Evolutionary conservation across 30 jellyfish, hydroid and myxozoan genomes (phyloP), one percentile per base, ranked within the genome.

Genomic region (Cassiopea andromeda): DNA sequence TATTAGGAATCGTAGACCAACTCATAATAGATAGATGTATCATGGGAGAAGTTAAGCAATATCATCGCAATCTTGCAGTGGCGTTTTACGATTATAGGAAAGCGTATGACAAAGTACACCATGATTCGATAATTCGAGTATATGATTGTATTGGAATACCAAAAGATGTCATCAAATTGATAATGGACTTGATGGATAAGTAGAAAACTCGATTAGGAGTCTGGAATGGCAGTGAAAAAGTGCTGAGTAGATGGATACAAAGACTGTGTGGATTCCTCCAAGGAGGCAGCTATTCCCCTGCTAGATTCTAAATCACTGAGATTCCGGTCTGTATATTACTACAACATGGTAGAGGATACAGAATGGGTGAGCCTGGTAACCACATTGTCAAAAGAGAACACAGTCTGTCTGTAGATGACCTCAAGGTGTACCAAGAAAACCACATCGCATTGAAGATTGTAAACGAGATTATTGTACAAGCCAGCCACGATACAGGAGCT

Each of bases 241-340:
- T 19, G 60, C 1, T 17, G 17, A 46, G 60, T 38, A 73, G 0
- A 27, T 19, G 60, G 57, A 73, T 73, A 4, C 14, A 73, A 8
- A 73, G 0, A 38, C 15, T 49, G 77, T 19, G 87, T 54, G 64
- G 87, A 46, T 78, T 78, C 18, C 81, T 78, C 5, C 87, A 78
- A 78, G 87, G 87, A 78, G 87, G 1, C 58, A 78, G 87, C 57
- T 78, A 78, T 46, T 78, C 87, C 44, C 77, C 87, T 5, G 84
- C 1, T 16, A 0, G 73, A 6, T 75, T 75, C 10, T 18, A 78
- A 0, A 6, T 75, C 5, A 46, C 43, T 4, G 81, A 78, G 57
- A 13, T 14, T 78, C 38, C 38, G 0, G 38, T 27, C 43, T 19
- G 59, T 49, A 27, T 44, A 46, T 48, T 78, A 0, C 44, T 78